These are phyloP conservation scores for Athripsodes cinereus DNA, from an alignment of 2,888 invertebrate species.

Conservation along the genomic window DNA sequence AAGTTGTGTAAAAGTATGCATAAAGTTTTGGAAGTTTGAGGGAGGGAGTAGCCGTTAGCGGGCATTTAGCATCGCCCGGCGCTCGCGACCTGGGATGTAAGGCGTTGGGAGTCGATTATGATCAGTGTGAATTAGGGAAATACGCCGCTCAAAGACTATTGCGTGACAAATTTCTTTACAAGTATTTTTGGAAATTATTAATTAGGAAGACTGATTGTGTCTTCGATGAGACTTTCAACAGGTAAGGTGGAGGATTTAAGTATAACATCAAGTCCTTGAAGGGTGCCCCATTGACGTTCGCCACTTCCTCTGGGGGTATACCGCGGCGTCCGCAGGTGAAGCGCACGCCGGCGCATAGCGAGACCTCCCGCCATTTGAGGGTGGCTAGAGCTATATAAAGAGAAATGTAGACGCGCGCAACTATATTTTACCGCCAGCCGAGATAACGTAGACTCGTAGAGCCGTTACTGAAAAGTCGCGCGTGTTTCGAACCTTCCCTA, in stretches of 20 bases:
- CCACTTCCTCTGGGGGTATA: neutral
- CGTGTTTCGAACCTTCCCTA: conserved; percentile 1
- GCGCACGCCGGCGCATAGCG: conserved; percentile 9
- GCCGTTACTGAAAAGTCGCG: neutral
- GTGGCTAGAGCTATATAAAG: neutral
- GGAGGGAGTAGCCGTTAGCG: too few relatives aligned
- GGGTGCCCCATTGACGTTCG: conserved; percentile 4
- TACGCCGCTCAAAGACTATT: too few relatives aligned
- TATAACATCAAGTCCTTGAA: neutral
- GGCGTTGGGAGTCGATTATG: too few relatives aligned
- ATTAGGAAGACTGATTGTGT: too few relatives aligned
- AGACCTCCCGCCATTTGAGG: neutral
- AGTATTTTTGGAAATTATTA: too few relatives aligned
- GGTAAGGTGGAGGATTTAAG: neutral
- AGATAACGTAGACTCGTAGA: conserved; percentile 2
- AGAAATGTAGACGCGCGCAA: conserved; percentile 1
- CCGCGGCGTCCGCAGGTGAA: conserved; percentile 7
- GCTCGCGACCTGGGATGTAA: too few relatives aligned
- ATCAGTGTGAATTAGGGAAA: too few relatives aligned
- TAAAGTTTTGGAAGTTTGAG: too few relatives aligned
- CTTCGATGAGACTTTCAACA: neutral
- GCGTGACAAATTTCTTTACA: too few relatives aligned
- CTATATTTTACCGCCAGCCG: conserved; percentile 7
- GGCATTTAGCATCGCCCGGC: too few relatives aligned
- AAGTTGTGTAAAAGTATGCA: too few relatives aligned